Evolutionary conservation across 2,888 invertebrate genomes (phyloP).

Genomic region (Drosophila infuscata): DNA sequence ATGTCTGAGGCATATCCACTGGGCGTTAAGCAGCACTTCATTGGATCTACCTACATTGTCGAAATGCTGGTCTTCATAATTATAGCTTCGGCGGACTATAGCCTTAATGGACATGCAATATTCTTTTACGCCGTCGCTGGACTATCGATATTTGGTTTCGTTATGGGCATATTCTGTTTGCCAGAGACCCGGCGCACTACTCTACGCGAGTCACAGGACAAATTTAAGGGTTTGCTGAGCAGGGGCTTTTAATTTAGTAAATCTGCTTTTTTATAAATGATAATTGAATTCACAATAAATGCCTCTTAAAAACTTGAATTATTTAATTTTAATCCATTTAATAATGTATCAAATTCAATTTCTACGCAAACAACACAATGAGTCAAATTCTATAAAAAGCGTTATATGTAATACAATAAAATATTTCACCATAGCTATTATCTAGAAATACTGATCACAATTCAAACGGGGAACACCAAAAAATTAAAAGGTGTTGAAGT

Average conservation of each 20-base stretch:
- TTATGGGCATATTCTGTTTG: slow-evolving; percentile 55
- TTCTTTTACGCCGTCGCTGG: slow-evolving; percentile 67
- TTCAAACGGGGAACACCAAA: background rate
- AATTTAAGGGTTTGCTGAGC: slow-evolving; percentile 51
- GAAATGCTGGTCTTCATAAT: slow-evolving; percentile 69
- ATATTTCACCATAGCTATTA: background rate
- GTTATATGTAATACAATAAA: background rate
- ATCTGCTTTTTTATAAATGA: background rate
- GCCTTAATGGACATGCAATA: accelerated
- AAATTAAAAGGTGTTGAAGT: background rate
- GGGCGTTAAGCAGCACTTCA: slow-evolving; percentile 75
- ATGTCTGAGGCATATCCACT: slow-evolving; percentile 80
- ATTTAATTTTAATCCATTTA: background rate
- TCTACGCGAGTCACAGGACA: slow-evolving; percentile 65
- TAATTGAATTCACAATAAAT: background rate
- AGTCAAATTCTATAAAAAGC: slow-evolving; percentile 10
- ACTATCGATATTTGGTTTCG: slow-evolving; percentile 55
- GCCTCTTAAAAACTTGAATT: background rate
- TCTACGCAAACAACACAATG: background rate
- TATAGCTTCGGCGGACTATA: background rate
- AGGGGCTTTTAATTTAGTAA: slow-evolving; percentile 32
- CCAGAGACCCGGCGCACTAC: slow-evolving; percentile 76
- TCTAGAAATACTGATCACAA: no score
- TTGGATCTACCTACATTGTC: slow-evolving; percentile 55
- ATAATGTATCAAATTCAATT: background rate